Percentiles rank a stretch among this genome's conserved stretches.
These are phyloP conservation scores for Hirtodrosophila cameraria DNA, from an alignment of 2,888 invertebrate genomes.

Conservation along the genomic window DNA sequence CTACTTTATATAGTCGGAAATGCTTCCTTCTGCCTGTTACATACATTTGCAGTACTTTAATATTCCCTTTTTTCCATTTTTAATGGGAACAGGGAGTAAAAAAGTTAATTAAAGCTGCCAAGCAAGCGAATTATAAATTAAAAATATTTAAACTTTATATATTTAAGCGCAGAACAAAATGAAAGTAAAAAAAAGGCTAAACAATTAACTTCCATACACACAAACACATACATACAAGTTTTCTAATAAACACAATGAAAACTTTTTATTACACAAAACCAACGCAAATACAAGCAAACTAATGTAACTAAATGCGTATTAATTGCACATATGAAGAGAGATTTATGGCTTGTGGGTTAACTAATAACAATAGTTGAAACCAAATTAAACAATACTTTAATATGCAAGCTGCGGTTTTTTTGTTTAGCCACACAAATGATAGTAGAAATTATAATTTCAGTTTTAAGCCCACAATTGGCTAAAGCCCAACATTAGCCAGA, in stretches of 20 bases:
- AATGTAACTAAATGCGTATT: conserved; percentile 38
- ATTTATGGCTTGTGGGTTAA: conserved; percentile 28
- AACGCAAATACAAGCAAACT: conserved; percentile 19
- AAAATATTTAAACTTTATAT: neutral
- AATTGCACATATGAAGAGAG: conserved; percentile 7
- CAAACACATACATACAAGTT: neutral
- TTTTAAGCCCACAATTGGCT: conserved; percentile 38
- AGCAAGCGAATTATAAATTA: too few relatives aligned
- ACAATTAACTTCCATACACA: neutral
- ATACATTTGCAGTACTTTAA: too few relatives aligned
- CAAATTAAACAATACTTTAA: conserved; percentile 50
- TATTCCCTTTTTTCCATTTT: too few relatives aligned
- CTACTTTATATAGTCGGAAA: too few relatives aligned
- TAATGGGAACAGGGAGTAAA: too few relatives aligned
- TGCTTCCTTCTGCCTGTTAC: too few relatives aligned
- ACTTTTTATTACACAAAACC: conserved; percentile 7
- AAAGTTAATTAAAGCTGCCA: too few relatives aligned
- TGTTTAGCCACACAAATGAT: conserved; percentile 26
- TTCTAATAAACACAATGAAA: conserved; percentile 15
- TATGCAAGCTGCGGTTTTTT: conserved; percentile 18
- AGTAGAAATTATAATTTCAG: conserved; percentile 58
- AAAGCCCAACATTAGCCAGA: conserved; percentile 26
- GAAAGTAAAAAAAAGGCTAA: neutral
- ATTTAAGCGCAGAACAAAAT: neutral
- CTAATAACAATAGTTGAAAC: conserved; percentile 56